Evolutionary conservation across 2,113 vertebrate genomes (phyloP).

Genomic region (Rhipidura dahli): DNA sequence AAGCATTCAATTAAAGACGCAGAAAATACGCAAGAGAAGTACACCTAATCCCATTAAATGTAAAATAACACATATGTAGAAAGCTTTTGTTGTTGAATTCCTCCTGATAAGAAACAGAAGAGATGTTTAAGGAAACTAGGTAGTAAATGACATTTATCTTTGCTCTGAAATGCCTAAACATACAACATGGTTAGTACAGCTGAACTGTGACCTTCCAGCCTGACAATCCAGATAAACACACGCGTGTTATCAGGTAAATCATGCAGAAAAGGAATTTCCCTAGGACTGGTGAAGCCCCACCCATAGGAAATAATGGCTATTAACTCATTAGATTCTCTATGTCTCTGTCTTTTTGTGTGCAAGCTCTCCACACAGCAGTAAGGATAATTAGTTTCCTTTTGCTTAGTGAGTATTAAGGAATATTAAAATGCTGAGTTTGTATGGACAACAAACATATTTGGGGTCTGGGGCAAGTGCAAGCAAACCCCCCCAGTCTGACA

Average conservation of each 20-base stretch:
- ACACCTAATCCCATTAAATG: background rate
- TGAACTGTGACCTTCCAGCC: slow-evolving; percentile 38
- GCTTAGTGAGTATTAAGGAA: background rate
- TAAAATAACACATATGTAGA: background rate
- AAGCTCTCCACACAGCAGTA: background rate
- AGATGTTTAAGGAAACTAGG: background rate
- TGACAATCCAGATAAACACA: slow-evolving; percentile 23
- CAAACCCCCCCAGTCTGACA: background rate
- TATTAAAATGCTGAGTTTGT: background rate
- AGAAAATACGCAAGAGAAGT: background rate
- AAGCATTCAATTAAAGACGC: background rate
- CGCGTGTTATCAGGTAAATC: background rate
- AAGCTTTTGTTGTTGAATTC: background rate
- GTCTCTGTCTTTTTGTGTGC: background rate
- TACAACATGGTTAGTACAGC: background rate
- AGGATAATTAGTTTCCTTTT: background rate
- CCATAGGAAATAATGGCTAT: slow-evolving; percentile 1
- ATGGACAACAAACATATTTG: background rate
- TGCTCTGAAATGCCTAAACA: background rate
- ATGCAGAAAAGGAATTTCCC: slow-evolving; percentile 26
- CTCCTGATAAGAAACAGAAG: background rate
- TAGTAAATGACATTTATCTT: background rate
- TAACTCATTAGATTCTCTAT: slow-evolving; percentile 19
- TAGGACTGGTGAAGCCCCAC: background rate
- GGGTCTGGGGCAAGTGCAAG: background rate